Evolutionary conservation across 1,140 invertebrate genomes (phyloP), one percentile per base, ranked within the genome.

Genomic region (Ceratoteleas bidentatus): DNA sequence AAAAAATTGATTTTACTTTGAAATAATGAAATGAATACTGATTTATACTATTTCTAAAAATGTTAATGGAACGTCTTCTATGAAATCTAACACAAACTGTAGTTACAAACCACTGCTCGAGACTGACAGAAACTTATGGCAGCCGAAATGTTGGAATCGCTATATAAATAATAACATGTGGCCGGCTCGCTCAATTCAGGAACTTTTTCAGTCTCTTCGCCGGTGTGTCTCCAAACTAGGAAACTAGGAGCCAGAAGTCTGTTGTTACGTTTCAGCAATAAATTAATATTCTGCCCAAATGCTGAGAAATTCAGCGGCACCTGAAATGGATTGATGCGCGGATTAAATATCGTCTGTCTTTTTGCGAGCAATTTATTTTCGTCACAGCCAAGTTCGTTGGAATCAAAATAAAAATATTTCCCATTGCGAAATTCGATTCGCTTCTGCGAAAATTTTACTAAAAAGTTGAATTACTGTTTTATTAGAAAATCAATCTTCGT

Each of bases 71-170:
- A 24, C 24, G 4, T 24, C 24, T 24, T 24, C 24, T 2, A 24
- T 4, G 24, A 24, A 24, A 24, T 24, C 24, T 24, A 24, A 24
- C 24, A 40, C 10, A 40, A 40, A 40, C 0, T 40, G 36, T 3
- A 40, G 6, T 40, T n/a, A 88, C 91, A 86, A 86, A 93, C 93
- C 84, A 93, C 78, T 45, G 85, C 70, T 69, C 85, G 86, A 15
- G 88, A 85, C n/a, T 90, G 80, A 79, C 93, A 94, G 56, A 92
- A 85, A 84, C 90, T 93, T 15, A 94, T 85, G 7, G 93, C 92
- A 14, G 93, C 93, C 0, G 91, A 87, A 45, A 83, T 87, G 4
- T 77, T 73, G 10, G 79, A 84, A 84, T 92, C 88, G 34, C 83
- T 56, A 62, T 93, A 92, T 32, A 93, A 84, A 85, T 92, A 94